Percentiles rank a stretch among this genome's conserved stretches.
These are phyloP conservation scores for Blera fallax DNA, from an alignment of 2,888 invertebrate species.

Conservation along the genomic window DNA sequence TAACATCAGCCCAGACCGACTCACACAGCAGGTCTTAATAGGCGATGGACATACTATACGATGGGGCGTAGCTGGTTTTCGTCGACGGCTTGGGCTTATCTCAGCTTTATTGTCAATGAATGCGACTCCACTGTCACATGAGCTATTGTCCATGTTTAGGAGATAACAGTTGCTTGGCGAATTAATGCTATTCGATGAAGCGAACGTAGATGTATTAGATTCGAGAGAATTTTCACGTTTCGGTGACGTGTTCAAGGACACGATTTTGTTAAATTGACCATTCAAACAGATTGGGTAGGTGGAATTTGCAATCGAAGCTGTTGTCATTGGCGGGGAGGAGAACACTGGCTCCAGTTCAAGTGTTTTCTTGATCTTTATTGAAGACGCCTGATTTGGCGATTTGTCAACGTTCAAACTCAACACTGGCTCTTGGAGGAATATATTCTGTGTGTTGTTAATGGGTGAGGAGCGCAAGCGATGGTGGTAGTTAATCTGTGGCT, in stretches of 20 bases:
- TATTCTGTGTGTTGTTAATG: constrained; percentile 77
- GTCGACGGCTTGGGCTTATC: constrained; percentile 75
- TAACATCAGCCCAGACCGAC: constrained; percentile 55
- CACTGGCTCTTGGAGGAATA: constrained; percentile 81
- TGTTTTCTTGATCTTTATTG: constrained; percentile 80
- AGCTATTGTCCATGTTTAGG: constrained; percentile 80
- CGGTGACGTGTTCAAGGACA: constrained; percentile 77
- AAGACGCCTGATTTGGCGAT: constrained; percentile 80
- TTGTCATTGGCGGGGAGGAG: constrained; percentile 77
- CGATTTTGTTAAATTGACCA: constrained; percentile 80
- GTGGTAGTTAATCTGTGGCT: constrained; percentile 54
- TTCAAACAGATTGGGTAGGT: constrained; percentile 75
- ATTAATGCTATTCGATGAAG: constrained; percentile 53
- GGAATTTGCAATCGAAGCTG: constrained; percentile 72
- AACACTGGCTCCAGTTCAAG: constrained; percentile 79
- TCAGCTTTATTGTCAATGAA: constrained; percentile 74
- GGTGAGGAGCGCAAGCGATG: constrained; percentile 58
- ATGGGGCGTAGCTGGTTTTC: constrained; percentile 84
- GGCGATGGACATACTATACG: constrained; percentile 83
- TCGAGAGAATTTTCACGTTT: constrained; percentile 61
- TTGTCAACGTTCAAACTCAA: constrained; percentile 81
- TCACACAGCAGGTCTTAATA: constrained; percentile 76
- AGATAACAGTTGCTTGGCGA: constrained; percentile 73
- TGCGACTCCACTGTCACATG: constrained; percentile 81
- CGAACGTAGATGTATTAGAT: constrained; percentile 53